phyloP scores from a whole-genome alignment of 2,888 invertebrate species.

The Hirtodrosophila duncani region DNA sequence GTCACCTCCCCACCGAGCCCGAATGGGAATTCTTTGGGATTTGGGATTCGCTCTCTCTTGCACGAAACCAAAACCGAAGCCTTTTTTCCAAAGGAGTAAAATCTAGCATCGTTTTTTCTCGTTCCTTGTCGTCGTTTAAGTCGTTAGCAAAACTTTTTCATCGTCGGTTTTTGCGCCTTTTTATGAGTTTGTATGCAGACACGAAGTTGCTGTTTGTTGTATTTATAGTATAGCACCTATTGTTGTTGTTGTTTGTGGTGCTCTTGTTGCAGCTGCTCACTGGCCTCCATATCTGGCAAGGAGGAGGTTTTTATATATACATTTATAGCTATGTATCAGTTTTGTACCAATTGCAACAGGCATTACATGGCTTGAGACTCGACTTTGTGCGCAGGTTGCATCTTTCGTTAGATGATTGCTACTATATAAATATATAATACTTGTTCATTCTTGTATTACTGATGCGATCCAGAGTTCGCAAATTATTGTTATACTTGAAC shows the following conservation, averaged over 20 bases:
- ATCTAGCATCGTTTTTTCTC: conserved; percentile 6
- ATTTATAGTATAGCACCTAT: too few relatives aligned
- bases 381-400: conserved; percentile 19
- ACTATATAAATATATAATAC: too few relatives aligned
- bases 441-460: too few relatives aligned
- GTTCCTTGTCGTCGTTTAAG: conserved; percentile 47
- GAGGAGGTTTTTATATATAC: conserved; percentile 5
- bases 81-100: conserved; percentile 27
- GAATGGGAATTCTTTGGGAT: conserved; percentile 14
- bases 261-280: conserved; percentile 14
- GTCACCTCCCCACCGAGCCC: conserved; percentile 33
- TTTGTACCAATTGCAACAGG: too few relatives aligned
- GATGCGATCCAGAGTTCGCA: too few relatives aligned
- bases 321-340: conserved; percentile 48
- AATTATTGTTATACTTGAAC: too few relatives aligned
- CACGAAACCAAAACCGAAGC: conserved; percentile 18
- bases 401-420: too few relatives aligned
- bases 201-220: conserved; percentile 37
- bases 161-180: conserved; percentile 55
- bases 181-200: conserved; percentile 57
- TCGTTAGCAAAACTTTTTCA: conserved; percentile 64
- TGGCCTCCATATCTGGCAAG: conserved; percentile 19
- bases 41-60: conserved; percentile 17
- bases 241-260: conserved; percentile 7
- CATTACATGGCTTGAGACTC: conserved; percentile 38